phyloP scores from a whole-genome alignment of 2,113 vertebrate genomes.

The Leucopsar rothschildi region DNA sequence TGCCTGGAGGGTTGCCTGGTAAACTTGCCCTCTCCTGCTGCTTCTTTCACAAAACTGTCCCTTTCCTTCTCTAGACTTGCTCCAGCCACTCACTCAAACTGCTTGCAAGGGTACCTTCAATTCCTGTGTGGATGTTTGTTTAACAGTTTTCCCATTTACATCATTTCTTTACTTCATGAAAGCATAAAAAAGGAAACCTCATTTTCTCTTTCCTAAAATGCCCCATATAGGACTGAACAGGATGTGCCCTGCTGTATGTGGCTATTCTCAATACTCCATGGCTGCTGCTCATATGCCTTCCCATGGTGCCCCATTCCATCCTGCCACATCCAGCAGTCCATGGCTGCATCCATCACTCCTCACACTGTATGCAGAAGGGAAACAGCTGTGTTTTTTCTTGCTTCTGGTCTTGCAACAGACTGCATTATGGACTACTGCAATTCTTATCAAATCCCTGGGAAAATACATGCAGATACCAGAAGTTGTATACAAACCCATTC shows the following conservation, averaged over 20 bases:
- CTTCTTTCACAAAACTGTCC: background rate
- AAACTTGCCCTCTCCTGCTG: background rate
- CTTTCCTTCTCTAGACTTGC: background rate
- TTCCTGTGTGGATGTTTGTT: background rate
- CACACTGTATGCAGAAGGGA: background rate
- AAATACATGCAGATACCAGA: background rate
- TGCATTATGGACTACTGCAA: background rate
- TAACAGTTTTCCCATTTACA: background rate
- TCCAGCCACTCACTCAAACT: background rate
- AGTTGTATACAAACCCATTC: background rate
- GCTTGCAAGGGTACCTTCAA: background rate
- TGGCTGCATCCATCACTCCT: background rate
- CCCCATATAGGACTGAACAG: background rate
- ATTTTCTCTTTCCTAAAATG: background rate
- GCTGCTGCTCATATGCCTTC: background rate
- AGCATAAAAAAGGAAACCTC: background rate
- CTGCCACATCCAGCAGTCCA: background rate
- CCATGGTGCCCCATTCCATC: background rate
- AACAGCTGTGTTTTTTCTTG: background rate
- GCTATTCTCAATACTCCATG: background rate
- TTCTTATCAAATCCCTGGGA: background rate
- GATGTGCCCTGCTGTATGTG: accelerated
- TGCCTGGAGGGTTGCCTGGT: background rate
- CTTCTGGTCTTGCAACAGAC: background rate
- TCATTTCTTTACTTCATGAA: background rate